Base-by-base conservation (phyloP, 2,888 invertebrate genomes). In the Phanerotoma sp. region DNA sequence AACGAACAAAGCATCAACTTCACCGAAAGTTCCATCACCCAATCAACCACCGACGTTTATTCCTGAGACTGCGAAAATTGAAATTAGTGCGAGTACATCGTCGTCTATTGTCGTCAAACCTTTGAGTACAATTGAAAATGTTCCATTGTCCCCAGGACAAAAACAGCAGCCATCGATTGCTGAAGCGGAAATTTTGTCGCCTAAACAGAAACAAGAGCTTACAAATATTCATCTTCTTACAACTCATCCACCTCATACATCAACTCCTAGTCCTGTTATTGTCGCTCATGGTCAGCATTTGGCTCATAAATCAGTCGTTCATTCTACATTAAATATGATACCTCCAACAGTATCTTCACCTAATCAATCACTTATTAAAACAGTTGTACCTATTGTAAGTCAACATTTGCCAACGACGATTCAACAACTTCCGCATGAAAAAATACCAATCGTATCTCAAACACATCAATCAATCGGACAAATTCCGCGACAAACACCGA, bases 161-260 rank as follows among this genome's bases (percentile, higher is more conserved):
- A 72, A 66, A 48, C 69, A 64, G 21, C 61, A 65, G 2, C 46
- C 62, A 11, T 48, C 38, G 16, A 66, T 62, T 5, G 55, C 64
- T 18, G 70, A 68, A 1, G 66, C 50, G 42, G 66, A 62, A 54
- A 41, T 67, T 13, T 35, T 66, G 15, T 71, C 67, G 3, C 73
- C 70, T 10, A 70, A 65, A 37, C 73, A 66, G 47, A 74, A 74
- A 51, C 68, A 71, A 16, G 74, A 77, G 66, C 78, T 79, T 54
- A 77, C 68, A 7, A 82, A 79, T 60, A 80, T 84, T 75, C 86
- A 86, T 66, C 82, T 86, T 11, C 81, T 87, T 4, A 84, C 85
- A 1, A 86, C 86, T 13, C 86, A 84, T 65, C 83, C 86, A 64
- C 85, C 87, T 4, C 69, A 73, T 9, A 70, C 77, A 9, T 78